phyloP scores from a whole-genome alignment of 2,113 vertebrate species.

The Heterocephalus glaber region DNA sequence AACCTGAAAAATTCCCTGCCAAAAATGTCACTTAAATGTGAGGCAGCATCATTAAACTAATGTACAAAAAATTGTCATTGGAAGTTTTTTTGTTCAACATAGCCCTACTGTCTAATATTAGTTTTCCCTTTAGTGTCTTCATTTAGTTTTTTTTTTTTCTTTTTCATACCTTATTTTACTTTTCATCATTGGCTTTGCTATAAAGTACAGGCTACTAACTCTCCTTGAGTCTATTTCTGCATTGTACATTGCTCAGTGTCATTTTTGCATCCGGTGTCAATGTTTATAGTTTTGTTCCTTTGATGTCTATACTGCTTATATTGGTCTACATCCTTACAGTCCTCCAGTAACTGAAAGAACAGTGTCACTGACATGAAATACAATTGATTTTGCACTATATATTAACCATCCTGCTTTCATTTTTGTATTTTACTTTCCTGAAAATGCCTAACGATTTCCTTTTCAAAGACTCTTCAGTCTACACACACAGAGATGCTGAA shows the following conservation, averaged over 20 bases:
- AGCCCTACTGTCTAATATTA: neutral
- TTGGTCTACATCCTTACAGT: neutral
- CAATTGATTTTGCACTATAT: neutral
- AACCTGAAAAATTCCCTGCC: neutral
- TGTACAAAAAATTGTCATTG: neutral
- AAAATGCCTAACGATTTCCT: neutral
- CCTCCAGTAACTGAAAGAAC: neutral
- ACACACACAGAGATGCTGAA: neutral
- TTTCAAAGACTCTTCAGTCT: neutral
- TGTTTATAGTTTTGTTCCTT: constrained; percentile 28
- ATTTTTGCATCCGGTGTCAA: neutral
- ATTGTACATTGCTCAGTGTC: neutral
- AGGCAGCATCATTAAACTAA: neutral
- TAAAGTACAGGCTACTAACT: neutral
- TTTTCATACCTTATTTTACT: neutral
- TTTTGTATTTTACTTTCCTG: constrained; percentile 18
- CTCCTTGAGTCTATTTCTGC: neutral
- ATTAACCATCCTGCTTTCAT: neutral
- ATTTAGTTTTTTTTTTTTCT: neutral
- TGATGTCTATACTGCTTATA: neutral
- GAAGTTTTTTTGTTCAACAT: neutral
- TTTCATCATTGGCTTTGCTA: neutral
- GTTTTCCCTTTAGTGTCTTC: neutral
- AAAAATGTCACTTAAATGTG: neutral
- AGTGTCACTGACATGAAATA: neutral